phyloP scores from a whole-genome alignment of 2,797 vertebrate genomes.

The Enoplosus armatus region DNA sequence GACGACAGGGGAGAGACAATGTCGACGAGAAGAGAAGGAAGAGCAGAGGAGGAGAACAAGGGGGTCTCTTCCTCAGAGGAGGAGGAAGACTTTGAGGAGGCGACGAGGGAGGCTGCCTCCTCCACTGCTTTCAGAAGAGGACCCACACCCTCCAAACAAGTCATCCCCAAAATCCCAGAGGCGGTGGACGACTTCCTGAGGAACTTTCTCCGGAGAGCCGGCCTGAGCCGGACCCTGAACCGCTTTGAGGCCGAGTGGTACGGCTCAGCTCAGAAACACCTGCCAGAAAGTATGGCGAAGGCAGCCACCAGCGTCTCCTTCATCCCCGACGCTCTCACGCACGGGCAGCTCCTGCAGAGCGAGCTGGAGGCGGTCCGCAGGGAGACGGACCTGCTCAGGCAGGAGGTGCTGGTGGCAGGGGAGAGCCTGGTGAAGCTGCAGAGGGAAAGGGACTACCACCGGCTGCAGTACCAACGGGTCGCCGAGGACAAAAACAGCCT shows the following conservation, averaged over 20 bases:
- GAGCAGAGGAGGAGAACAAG: not conserved
- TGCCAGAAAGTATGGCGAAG: too few species aligned
- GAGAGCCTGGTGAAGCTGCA: constrained; percentile 84
- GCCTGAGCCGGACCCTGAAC: constrained; percentile 89
- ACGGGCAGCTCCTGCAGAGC: constrained; percentile 82
- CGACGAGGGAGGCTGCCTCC: not conserved
- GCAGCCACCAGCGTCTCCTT: too few species aligned
- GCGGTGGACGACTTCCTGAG: constrained; percentile 91
- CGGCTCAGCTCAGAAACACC: constrained; percentile 65
- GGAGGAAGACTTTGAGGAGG: constrained; percentile 36
- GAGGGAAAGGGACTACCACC: constrained; percentile 91
- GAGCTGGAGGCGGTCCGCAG: constrained; percentile 82
- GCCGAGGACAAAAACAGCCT: constrained; percentile 88
- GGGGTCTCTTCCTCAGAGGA: constrained; percentile 13
- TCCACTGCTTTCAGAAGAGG: not conserved
- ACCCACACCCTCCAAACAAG: not conserved
- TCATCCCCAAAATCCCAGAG: constrained; percentile 78
- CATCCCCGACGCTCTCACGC: constrained; percentile 85
- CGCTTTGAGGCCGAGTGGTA: constrained; percentile 95
- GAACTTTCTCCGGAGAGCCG: constrained; percentile 89
- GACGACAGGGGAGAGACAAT: constrained; percentile 27
- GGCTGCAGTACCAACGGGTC: constrained; percentile 85
- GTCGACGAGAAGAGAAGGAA: constrained; percentile 32
- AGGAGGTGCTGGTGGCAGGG: constrained; percentile 81
- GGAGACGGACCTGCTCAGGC: constrained; percentile 83